phyloP scores from a whole-genome alignment of 2,113 vertebrate genomes.

The Osmerus mordax region DNA sequence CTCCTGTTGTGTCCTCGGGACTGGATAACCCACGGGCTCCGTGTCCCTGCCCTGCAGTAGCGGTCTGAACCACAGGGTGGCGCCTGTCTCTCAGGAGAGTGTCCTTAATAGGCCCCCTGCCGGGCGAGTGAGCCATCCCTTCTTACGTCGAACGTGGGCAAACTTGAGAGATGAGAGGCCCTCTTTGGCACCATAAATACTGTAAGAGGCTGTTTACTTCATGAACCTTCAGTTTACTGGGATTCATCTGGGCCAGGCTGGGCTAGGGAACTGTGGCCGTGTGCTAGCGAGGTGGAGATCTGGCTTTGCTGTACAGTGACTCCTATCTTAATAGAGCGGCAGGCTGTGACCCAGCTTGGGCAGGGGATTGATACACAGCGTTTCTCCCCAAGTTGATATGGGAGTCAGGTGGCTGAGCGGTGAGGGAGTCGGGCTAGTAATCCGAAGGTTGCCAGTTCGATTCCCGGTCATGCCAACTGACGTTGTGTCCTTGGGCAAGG shows the following conservation, averaged over 20 bases:
- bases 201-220: slow-evolving; percentile 19
- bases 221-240: neutral
- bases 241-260: slow-evolving; percentile 14
- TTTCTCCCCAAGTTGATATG: too few species aligned
- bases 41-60: slow-evolving; percentile 31
- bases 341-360: neutral
- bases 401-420: too few species aligned
- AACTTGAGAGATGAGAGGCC: slow-evolving; percentile 47
- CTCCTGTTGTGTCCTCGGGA: neutral
- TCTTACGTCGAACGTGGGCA: slow-evolving; percentile 30
- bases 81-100: slow-evolving; percentile 57
- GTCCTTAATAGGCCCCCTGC: slow-evolving; percentile 25
- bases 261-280: neutral
- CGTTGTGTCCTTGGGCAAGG: too few species aligned
- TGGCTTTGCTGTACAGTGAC: neutral
- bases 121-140: slow-evolving; percentile 37
- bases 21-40: neutral
- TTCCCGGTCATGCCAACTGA: too few species aligned
- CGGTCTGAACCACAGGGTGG: slow-evolving; percentile 61
- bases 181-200: slow-evolving; percentile 45
- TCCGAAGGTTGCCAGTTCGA: too few species aligned
- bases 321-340: slow-evolving; percentile 2
- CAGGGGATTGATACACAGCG: neutral
- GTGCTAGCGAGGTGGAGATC: neutral
- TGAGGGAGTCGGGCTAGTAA: too few species aligned